phyloP scores from a whole-genome alignment of 2,888 invertebrate genomes.

The Fissipunctia ypsillon region DNA sequence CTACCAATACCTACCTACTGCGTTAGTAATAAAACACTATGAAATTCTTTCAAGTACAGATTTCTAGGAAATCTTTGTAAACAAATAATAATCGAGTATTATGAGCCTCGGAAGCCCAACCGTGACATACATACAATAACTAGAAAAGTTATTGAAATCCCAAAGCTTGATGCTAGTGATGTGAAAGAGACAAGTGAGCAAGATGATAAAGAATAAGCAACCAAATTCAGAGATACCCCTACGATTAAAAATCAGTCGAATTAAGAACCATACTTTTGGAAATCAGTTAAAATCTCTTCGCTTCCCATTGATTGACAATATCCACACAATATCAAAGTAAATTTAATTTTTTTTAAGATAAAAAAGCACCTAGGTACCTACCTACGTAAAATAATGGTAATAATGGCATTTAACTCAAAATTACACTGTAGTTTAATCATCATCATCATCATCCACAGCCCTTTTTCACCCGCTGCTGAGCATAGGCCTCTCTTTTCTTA shows the following conservation, averaged over 20 bases:
- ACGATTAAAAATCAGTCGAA: background rate
- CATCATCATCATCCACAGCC: too few species aligned
- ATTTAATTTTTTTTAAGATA: too few species aligned
- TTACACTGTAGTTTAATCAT: background rate
- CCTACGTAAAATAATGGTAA: background rate
- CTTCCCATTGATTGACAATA: background rate
- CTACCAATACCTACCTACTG: background rate
- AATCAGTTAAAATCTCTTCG: background rate
- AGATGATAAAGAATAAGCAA: background rate
- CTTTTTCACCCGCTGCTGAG: too few species aligned
- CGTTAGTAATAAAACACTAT: background rate
- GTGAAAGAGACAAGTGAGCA: conserved; percentile 8
- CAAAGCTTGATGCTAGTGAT: conserved; percentile 59
- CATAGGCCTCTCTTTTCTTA: too few species aligned
- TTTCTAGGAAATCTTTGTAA: background rate
- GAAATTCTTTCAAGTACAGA: background rate
- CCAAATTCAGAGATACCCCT: background rate
- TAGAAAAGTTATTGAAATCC: conserved; percentile 70
- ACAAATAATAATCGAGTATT: conserved; percentile 46
- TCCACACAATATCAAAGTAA: background rate
- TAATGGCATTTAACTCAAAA: background rate
- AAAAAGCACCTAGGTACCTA: too few species aligned
- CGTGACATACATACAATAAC: conserved; percentile 34
- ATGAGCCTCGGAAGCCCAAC: conserved; percentile 36
- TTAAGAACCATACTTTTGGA: background rate